phyloP scores from a whole-genome alignment of 2,113 vertebrate genomes.

The Ginglymostoma cirratum region DNA sequence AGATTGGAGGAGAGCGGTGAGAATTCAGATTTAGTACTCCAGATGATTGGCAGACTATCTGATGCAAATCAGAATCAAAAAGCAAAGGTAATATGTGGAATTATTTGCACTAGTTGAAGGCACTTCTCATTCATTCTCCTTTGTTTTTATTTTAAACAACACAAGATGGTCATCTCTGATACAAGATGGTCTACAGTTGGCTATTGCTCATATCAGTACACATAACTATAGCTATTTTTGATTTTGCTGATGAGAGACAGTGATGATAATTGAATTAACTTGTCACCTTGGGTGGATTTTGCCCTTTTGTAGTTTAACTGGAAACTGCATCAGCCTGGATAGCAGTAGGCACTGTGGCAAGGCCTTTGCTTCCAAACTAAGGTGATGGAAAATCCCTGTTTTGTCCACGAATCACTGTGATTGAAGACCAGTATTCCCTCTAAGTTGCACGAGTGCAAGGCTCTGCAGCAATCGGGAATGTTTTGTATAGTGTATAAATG shows the following conservation, averaged over 20 bases:
- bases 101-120: background rate
- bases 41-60: conserved; percentile 75
- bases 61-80: conserved; percentile 67
- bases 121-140: conserved; percentile 20
- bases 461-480: too few species aligned
- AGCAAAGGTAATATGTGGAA: conserved; percentile 67
- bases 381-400: background rate
- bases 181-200: background rate
- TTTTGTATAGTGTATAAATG: background rate
- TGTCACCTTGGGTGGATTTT: background rate
- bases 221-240: background rate
- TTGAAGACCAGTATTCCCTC: background rate
- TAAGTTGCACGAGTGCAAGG: background rate
- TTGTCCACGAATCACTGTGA: background rate
- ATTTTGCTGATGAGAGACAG: background rate
- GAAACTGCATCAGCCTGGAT: background rate
- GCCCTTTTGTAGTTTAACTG: background rate
- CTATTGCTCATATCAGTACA: background rate
- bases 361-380: background rate
- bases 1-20: conserved; percentile 56
- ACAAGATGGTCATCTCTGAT: background rate
- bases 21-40: conserved; percentile 61
- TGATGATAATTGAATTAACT: background rate
- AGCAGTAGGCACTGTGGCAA: background rate
- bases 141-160: background rate